Percentiles rank a stretch among this genome's conserved stretches.
phyloP scores from a whole-genome alignment of 2,888 invertebrate species.

The Xylophagus ater region DNA sequence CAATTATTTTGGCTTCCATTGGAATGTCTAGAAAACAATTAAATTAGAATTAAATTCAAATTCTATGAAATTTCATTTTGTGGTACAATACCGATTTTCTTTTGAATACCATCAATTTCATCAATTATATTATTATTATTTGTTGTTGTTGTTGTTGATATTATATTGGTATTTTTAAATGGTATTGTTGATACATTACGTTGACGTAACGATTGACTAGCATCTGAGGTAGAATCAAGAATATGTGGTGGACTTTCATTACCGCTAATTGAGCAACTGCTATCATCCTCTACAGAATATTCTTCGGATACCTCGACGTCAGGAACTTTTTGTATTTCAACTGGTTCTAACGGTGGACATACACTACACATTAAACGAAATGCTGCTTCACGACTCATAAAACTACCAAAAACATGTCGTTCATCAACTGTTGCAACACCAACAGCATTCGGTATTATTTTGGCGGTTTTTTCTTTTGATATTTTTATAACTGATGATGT shows the following conservation, averaged over 20 bases:
- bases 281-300: conserved; percentile 43
- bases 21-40: conserved; percentile 16
- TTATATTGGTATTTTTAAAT: no score
- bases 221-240: conserved; percentile 19
- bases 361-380: conserved; percentile 78
- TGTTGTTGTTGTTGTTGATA: no score
- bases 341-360: conserved; percentile 50
- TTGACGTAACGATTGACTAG: conserved; percentile 24
- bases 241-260: conserved; percentile 40
- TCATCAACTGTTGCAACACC: conserved; percentile 69
- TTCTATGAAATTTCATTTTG: no score
- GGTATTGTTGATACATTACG: conserved; percentile 17
- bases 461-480: conserved; percentile 86
- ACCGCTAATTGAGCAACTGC: conserved; percentile 44
- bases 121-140: no score
- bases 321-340: conserved; percentile 31
- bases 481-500: conserved; percentile 74
- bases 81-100: no score
- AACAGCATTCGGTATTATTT: conserved; percentile 90
- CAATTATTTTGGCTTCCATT: conserved; percentile 6
- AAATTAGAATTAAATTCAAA: no score
- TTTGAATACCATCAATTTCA: no score
- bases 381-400: conserved; percentile 79
- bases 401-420: conserved; percentile 80
- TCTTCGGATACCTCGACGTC: conserved; percentile 34